These are phyloP conservation scores for Melitaea cinxia DNA, from an alignment of 1,140 invertebrate species.

Conservation along the genomic window DNA sequence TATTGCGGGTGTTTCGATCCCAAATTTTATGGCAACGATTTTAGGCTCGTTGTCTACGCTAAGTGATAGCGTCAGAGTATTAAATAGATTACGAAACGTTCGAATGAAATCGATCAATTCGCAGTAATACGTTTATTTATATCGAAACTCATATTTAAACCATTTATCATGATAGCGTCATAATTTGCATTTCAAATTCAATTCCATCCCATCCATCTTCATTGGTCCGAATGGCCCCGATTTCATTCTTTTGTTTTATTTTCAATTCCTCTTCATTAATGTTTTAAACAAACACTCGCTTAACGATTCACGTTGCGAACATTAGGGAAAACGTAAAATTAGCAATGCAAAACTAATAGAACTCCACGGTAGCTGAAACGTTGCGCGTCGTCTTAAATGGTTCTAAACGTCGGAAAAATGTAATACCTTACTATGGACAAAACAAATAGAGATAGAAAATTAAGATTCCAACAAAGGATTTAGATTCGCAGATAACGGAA, in stretches of 20 bases:
- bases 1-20: too few species aligned
- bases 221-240: background rate
- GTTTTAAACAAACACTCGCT: background rate
- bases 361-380: constrained; percentile 20
- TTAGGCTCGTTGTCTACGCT: too few species aligned
- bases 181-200: background rate
- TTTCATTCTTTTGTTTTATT: background rate
- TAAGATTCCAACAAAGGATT: background rate
- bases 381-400: constrained; percentile 19
- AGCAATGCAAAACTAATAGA: constrained; percentile 26
- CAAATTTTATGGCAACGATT: too few species aligned
- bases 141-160: background rate
- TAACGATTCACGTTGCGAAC: constrained; percentile 3
- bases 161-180: background rate
- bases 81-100: too few species aligned
- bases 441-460: background rate
- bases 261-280: background rate
- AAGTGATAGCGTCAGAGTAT: too few species aligned
- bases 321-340: constrained; percentile 19
- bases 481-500: background rate
- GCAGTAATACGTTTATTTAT: background rate
- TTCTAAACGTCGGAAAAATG: constrained; percentile 11
- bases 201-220: background rate
- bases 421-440: background rate
- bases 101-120: background rate